These are phyloP conservation scores for Netelia melanura DNA, from an alignment of 2,888 invertebrate species.

Conservation along the genomic window DNA sequence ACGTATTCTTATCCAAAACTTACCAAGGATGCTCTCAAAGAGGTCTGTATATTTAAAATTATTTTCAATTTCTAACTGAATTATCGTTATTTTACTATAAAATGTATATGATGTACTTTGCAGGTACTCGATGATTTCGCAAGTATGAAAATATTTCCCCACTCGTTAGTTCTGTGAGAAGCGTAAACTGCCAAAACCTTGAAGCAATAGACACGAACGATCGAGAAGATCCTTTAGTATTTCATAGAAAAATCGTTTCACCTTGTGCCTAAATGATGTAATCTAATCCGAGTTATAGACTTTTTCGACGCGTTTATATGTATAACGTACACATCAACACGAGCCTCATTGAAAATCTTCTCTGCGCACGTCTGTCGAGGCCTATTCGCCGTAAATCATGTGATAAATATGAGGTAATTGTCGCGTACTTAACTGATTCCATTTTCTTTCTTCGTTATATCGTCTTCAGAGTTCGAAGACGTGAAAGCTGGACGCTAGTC, in stretches of 20 bases:
- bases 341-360: conserved; percentile 22
- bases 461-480: conserved; percentile 49
- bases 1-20: conserved; percentile 87
- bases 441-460: conserved; percentile 42
- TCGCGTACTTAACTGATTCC: conserved; percentile 80
- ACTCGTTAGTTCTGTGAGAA: conserved; percentile 88
- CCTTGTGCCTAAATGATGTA: conserved; percentile 80
- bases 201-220: conserved; percentile 56
- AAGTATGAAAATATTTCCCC: conserved; percentile 93
- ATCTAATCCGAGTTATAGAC: conserved; percentile 61
- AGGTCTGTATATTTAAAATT: conserved; percentile 84
- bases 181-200: conserved; percentile 56
- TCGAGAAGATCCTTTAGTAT: conserved; percentile 49
- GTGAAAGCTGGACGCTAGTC: conserved; percentile 66
- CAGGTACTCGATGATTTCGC: conserved; percentile 93
- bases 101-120: conserved; percentile 43
- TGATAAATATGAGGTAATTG: conserved; percentile 79
- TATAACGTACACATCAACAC: neutral
- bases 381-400: conserved; percentile 73
- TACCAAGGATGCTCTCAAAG: conserved; percentile 87
- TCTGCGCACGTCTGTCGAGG: conserved; percentile 31
- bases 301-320: conserved; percentile 37
- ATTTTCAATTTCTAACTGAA: conserved; percentile 6
- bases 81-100: conserved; percentile 29
- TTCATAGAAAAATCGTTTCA: conserved; percentile 74